Evolutionary conservation across 2,113 vertebrate species (phyloP).

Genomic region (Dicrurus megarhynchus): DNA sequence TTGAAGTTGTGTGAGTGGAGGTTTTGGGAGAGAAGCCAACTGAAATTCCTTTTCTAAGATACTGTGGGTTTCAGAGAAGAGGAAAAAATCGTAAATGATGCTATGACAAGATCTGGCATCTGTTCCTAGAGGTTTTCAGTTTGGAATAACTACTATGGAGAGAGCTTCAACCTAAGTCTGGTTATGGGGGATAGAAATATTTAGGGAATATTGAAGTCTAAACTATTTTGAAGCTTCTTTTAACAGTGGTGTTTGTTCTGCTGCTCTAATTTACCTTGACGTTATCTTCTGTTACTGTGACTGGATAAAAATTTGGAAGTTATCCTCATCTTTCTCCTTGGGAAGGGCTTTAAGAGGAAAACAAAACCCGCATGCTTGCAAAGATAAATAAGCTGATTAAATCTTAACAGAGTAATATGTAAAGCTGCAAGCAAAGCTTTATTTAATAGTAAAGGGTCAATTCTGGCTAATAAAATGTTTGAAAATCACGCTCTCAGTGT

Average conservation of each 20-base stretch:
- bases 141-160: neutral
- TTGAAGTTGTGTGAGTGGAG: neutral
- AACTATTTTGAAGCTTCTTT: neutral
- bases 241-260: neutral
- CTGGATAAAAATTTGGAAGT: neutral
- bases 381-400: constrained; percentile 51
- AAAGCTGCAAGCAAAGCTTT: constrained; percentile 22
- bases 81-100: neutral
- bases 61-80: neutral
- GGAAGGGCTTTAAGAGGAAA: constrained; percentile 21
- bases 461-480: neutral
- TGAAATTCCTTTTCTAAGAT: neutral
- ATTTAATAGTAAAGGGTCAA: neutral
- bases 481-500: neutral
- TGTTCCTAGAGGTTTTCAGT: neutral
- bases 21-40: neutral
- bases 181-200: neutral
- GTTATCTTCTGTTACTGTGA: neutral
- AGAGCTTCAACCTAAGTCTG: neutral
- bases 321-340: constrained; percentile 18
- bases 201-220: neutral
- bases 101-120: neutral
- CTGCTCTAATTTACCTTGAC: neutral
- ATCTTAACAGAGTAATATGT: constrained; percentile 2
- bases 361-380: neutral